A percentile compares a stretch with the other conserved stretches of the same genome.
These are phyloP conservation scores for Agapornis roseicollis DNA, from an alignment of 2,113 vertebrate genomes.

Conservation along the genomic window DNA sequence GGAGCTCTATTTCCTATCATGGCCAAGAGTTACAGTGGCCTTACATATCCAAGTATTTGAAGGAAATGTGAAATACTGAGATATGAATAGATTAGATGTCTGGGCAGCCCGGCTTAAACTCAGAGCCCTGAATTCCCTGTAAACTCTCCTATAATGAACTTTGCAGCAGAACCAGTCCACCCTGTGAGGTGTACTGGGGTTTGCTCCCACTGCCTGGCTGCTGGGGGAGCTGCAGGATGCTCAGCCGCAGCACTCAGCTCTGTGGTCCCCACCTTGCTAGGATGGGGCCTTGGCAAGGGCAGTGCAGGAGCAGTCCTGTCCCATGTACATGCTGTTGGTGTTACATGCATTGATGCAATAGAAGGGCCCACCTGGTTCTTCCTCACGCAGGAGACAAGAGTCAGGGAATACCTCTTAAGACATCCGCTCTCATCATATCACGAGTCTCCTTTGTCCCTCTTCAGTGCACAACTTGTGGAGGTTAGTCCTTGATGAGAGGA, in stretches of 20 bases:
- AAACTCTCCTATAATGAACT: neutral
- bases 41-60: neutral
- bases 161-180: neutral
- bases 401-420: neutral
- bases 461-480: neutral
- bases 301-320: neutral
- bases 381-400: neutral
- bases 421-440: neutral
- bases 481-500: neutral
- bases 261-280: neutral
- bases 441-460: neutral
- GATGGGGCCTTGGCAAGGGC: neutral
- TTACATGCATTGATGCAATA: neutral
- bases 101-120: neutral
- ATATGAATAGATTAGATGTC: neutral
- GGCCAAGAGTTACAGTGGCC: neutral
- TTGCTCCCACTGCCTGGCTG: neutral
- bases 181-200: neutral
- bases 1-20: neutral
- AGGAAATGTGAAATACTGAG: neutral
- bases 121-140: neutral
- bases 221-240: neutral
- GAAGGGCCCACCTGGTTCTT: neutral
- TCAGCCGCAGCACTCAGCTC: neutral
- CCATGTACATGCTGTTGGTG: rapidly evolving